Conservation (phyloP, 2,797 vertebrate genomes). For the Enteromius fasciolatus region DNA sequence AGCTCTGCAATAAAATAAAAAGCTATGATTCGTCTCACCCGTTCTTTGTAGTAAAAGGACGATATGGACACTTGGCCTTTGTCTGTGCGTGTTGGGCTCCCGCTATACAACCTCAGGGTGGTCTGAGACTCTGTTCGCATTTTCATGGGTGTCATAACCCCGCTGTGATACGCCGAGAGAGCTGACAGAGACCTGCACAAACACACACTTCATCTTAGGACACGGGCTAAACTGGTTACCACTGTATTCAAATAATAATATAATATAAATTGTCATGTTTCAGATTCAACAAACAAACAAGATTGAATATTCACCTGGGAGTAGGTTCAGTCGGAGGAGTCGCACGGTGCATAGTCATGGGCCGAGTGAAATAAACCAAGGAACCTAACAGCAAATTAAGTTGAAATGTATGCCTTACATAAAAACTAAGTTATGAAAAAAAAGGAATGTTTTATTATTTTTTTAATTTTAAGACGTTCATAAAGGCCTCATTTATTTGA, state of each 20-base stretch:
- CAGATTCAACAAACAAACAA: not conserved
- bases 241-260: not conserved
- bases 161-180: constrained; percentile 93
- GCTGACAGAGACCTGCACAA: constrained; percentile 89
- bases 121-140: constrained; percentile 93
- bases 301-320: constrained; percentile 80
- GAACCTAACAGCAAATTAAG: constrained; percentile 75
- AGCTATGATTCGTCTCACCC: constrained; percentile 79
- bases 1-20: not conserved
- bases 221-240: not conserved
- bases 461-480: not conserved
- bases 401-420: not conserved
- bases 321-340: constrained; percentile 92
- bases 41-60: constrained; percentile 98
- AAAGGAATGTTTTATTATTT: no score
- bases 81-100: constrained; percentile 92
- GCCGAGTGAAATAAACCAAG: constrained; percentile 94
- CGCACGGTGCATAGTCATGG: constrained; percentile 92
- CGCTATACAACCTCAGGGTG: constrained; percentile 89
- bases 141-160: constrained; percentile 95
- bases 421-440: no score
- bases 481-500: no score
- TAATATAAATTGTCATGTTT: not conserved
- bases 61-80: constrained; percentile 98
- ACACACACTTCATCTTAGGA: not conserved